These are phyloP conservation scores for Spilarctia lutea DNA, from an alignment of 2,888 invertebrate species.

Conservation along the genomic window DNA sequence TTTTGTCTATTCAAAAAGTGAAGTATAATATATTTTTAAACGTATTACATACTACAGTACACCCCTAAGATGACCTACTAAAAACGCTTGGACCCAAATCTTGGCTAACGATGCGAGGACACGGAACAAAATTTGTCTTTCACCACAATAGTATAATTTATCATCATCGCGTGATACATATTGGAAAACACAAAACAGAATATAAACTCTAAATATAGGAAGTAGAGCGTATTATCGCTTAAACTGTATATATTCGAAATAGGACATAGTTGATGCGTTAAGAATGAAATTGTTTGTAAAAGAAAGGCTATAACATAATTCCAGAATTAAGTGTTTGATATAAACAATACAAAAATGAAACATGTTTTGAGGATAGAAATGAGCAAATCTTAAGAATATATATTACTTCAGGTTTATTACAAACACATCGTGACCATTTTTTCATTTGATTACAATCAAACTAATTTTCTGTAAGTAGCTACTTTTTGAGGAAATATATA, in stretches of 20 bases:
- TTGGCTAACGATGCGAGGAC: slow-evolving; percentile 67
- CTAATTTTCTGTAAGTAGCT: too few species aligned
- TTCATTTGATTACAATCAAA: too few species aligned
- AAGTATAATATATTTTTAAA: slow-evolving; percentile 24
- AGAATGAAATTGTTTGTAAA: slow-evolving; percentile 42
- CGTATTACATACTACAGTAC: slow-evolving; percentile 12
- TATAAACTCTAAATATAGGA: slow-evolving; percentile 18
- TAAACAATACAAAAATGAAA: background rate
- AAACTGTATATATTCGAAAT: slow-evolving; percentile 19
- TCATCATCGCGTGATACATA: slow-evolving; percentile 59
- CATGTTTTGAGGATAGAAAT: background rate
- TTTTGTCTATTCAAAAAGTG: background rate
- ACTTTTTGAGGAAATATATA: too few species aligned
- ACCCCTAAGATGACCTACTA: slow-evolving; percentile 28
- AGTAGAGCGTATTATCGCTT: slow-evolving; percentile 24
- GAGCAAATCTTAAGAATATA: background rate
- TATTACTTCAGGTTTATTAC: too few species aligned
- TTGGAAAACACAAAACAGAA: slow-evolving; percentile 7
- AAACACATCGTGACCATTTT: too few species aligned
- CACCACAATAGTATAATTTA: slow-evolving; percentile 64
- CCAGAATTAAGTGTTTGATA: background rate
- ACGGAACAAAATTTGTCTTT: slow-evolving; percentile 75
- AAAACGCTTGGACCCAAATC: slow-evolving; percentile 57
- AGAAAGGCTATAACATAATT: slow-evolving; percentile 33
- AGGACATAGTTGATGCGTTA: slow-evolving; percentile 44